phyloP scores from a whole-genome alignment of 92 coral and sea anemone genomes.

The Metridium senile region DNA sequence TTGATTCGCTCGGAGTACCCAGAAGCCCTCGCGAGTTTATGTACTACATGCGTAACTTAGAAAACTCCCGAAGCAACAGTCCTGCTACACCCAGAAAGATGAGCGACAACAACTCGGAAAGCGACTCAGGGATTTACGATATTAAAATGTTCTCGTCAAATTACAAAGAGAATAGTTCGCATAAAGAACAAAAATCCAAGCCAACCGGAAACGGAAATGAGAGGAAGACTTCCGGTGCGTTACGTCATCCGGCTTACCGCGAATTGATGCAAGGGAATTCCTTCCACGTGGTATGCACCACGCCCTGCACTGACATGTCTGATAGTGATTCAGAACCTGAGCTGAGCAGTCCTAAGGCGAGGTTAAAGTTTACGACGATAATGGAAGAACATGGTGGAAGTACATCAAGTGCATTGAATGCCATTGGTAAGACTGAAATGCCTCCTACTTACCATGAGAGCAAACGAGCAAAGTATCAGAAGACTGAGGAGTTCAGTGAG shows the following conservation, averaged over 20 bases:
- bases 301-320: constrained; percentile 44
- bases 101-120: constrained; percentile 9
- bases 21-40: constrained; percentile 54
- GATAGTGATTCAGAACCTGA: constrained; percentile 53
- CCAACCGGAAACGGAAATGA: constrained; percentile 9
- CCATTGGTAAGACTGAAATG: constrained; percentile 18
- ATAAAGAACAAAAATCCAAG: background rate
- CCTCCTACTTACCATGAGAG: constrained; percentile 45
- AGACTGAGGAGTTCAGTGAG: background rate
- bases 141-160: constrained; percentile 34
- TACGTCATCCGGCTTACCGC: constrained; percentile 50
- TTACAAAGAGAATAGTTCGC: constrained; percentile 17
- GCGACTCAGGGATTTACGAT: constrained; percentile 28
- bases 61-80: constrained; percentile 24
- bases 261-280: constrained; percentile 48
- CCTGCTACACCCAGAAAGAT: constrained; percentile 1
- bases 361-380: constrained; percentile 40
- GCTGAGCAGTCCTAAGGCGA: constrained; percentile 37
- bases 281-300: constrained; percentile 55
- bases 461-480: constrained; percentile 20
- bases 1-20: constrained; percentile 42
- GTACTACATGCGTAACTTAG: constrained; percentile 45
- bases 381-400: constrained; percentile 39
- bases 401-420: constrained; percentile 36
- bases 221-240: constrained; percentile 42